Base-by-base conservation (phyloP, 2,113 vertebrate genomes). In the Aegithalos caudatus region DNA sequence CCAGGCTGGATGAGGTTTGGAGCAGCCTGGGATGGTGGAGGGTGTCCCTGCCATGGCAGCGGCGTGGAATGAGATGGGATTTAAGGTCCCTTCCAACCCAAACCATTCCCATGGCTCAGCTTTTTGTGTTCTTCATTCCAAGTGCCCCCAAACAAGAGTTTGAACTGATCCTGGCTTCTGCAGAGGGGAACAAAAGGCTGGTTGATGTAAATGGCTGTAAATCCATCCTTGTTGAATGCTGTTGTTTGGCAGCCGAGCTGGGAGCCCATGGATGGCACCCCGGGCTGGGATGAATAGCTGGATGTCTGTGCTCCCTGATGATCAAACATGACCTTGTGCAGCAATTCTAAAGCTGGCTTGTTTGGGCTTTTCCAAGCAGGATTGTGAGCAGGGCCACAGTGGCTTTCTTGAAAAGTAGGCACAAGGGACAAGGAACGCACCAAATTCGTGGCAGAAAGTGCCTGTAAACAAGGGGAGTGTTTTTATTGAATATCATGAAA, bases 181-280 rank as follows among this genome's bases (percentile, higher is more conserved):
- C 70, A n/a, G 66, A n/a, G 48, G 28, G 62, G 48, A 87, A 95
- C 87, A 94, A 87, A 92, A 21, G 79, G 78, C 1, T 38, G 58
- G 21, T 71, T 91, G 73, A 51, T 92, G 51, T 1, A 0, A 10
- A 9, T 22, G 7, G 64, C 1, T 78, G 73, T 45, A 33, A 86
- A 86, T 70, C 1, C 28, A 6, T 6, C 42, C 44, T 79, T 37
- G 88, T 53, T 61, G 77, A 29, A 37, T 5, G 77, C 89, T 51
- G 47, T 87, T 70, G 61, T 92, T 96, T 79, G 94, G 87, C 83
- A 86, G 66, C 89, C 25, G 80, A 79, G 82, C 67, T 29, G 77
- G 42, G n/a, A 44, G 76, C 4, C 56, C 3, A 0, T 18, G 72
- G 42, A 11, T 88, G 33, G 88, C 81, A 71, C 28, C 40, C 76